Conservation (phyloP, 2,888 invertebrate species). For the Apodemia duryi region DNA sequence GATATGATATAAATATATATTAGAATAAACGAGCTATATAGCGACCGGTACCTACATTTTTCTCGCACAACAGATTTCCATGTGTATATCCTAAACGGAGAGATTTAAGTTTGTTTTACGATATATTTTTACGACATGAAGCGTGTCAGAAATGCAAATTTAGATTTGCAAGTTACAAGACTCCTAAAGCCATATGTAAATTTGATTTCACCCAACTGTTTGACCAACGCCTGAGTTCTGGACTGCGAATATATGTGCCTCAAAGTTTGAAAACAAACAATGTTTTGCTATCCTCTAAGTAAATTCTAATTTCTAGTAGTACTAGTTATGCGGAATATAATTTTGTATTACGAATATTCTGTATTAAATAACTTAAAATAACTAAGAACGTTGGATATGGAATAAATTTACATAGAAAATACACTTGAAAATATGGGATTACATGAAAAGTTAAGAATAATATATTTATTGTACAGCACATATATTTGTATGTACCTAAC, state of each 20-base stretch:
- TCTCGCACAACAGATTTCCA: too few relatives aligned
- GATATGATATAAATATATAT: too few relatives aligned
- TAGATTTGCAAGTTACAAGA: background rate
- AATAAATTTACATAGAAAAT: background rate
- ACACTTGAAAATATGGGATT: background rate
- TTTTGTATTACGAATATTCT: background rate
- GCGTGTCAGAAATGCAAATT: background rate
- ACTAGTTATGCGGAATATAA: background rate
- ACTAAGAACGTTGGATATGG: background rate
- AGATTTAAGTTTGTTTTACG: background rate
- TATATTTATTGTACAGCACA: background rate
- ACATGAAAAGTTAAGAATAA: background rate
- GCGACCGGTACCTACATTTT: too few relatives aligned
- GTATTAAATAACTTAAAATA: conserved; percentile 11
- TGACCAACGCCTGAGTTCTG: background rate
- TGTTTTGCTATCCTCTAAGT: background rate
- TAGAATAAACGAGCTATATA: too few relatives aligned
- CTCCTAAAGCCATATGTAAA: background rate
- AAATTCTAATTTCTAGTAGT: background rate
- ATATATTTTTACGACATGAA: background rate
- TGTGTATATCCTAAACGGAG: too few relatives aligned
- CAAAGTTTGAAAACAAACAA: background rate
- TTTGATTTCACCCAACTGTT: background rate
- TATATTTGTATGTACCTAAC: background rate
- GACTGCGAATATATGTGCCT: background rate